Evolutionary conservation across 2,113 vertebrate species (phyloP).

Genomic region (Buteo buteo): DNA sequence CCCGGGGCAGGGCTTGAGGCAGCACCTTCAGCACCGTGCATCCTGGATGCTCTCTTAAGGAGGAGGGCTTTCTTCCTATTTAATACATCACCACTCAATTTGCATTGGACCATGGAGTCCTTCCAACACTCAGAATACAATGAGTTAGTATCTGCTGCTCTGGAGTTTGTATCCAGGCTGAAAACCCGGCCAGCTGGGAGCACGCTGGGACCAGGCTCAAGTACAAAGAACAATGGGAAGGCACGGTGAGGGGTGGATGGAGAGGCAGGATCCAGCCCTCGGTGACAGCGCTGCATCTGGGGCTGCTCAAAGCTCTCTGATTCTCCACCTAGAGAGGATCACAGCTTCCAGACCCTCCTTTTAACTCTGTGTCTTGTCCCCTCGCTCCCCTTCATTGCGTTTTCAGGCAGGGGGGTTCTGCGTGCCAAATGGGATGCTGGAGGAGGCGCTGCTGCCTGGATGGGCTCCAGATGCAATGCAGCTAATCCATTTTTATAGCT

Average conservation of each 20-base stretch:
- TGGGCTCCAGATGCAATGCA: constrained; percentile 44
- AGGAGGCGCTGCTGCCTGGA: constrained; percentile 27
- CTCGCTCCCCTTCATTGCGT: fast-evolving
- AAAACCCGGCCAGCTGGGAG: constrained; percentile 32
- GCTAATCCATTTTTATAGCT: neutral
- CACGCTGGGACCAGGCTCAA: neutral
- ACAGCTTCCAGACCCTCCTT: constrained; percentile 35
- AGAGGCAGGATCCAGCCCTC: neutral
- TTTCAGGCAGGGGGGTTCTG: neutral
- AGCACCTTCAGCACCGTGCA: fast-evolving
- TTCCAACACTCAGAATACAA: neutral
- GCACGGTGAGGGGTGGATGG: neutral
- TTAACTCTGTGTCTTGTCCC: constrained; percentile 19
- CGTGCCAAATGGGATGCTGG: constrained; percentile 27
- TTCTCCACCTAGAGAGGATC: neutral
- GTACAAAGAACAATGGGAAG: constrained; percentile 15
- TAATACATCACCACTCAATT: neutral
- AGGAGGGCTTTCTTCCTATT: neutral
- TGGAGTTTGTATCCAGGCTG: neutral
- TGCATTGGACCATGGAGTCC: neutral
- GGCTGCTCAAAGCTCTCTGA: neutral
- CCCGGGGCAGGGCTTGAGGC: neutral
- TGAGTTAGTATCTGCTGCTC: constrained; percentile 28
- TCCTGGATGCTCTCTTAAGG: fast-evolving
- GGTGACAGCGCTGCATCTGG: neutral